Evolutionary conservation across 53 echinoderm and acorn worm species (phyloP).

Genomic region (Paelopatides confundens): DNA sequence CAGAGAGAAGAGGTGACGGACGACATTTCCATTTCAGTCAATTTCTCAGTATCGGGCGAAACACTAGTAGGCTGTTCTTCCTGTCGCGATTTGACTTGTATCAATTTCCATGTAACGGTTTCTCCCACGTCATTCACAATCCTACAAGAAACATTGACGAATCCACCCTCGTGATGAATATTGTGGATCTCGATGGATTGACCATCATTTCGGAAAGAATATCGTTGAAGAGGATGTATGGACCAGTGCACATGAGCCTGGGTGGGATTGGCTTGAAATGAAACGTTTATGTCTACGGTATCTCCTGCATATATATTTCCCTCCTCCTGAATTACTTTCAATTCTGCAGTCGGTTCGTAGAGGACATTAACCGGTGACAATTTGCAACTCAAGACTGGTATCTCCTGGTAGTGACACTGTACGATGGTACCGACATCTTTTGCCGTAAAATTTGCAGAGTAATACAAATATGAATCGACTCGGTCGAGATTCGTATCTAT

Average conservation of each 20-base stretch:
- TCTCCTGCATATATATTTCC: constrained; percentile 21
- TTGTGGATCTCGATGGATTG: constrained; percentile 34
- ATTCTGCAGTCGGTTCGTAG: not conserved
- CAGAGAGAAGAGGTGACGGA: not conserved
- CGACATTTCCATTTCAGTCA: not conserved
- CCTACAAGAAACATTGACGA: constrained; percentile 57
- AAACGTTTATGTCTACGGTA: constrained; percentile 5
- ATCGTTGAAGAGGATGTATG: constrained; percentile 21
- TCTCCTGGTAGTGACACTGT: constrained; percentile 31
- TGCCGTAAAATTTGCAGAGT: not conserved
- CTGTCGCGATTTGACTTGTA: not conserved
- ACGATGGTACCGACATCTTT: constrained; percentile 43
- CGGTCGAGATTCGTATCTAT: not conserved
- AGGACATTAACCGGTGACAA: constrained; percentile 3
- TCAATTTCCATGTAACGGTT: not conserved
- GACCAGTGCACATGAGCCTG: constrained; percentile 36
- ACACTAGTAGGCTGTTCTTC: not conserved
- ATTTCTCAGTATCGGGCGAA: not conserved
- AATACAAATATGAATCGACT: not conserved
- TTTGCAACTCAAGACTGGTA: not conserved
- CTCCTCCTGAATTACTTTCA: constrained; percentile 18
- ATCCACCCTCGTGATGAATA: constrained; percentile 28
- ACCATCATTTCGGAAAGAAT: constrained; percentile 11
- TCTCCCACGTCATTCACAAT: constrained; percentile 51
- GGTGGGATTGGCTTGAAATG: constrained; percentile 36